A percentile compares a stretch with the other conserved stretches of the same genome.
Evolutionary conservation across 2,888 invertebrate genomes (phyloP).

Genomic region (Habrosyne pyritoides): DNA sequence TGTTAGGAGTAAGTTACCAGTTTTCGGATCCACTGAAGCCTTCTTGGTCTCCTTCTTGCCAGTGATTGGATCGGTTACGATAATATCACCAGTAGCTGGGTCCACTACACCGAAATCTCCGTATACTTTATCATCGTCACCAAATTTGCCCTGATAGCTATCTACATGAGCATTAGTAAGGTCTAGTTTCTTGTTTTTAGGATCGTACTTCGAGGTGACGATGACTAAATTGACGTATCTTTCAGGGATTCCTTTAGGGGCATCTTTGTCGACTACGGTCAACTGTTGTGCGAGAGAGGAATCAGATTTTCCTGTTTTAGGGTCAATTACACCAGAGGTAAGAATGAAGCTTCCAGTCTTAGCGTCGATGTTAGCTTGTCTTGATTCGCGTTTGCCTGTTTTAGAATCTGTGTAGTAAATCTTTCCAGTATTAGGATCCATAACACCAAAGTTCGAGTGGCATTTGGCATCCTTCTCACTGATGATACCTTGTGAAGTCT

Average conservation of each 20-base stretch:
- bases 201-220: constrained; percentile 84
- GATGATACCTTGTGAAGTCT: constrained; percentile 80
- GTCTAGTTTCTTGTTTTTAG: constrained; percentile 78
- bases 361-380: constrained; percentile 83
- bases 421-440: constrained; percentile 84
- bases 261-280: constrained; percentile 73
- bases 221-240: constrained; percentile 78
- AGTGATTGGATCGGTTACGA: constrained; percentile 83
- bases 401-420: constrained; percentile 82
- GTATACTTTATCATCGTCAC: constrained; percentile 80
- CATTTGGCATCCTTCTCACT: constrained; percentile 89
- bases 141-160: constrained; percentile 65
- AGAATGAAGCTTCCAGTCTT: constrained; percentile 83
- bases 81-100: constrained; percentile 82
- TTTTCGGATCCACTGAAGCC: constrained; percentile 85
- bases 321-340: constrained; percentile 84
- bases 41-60: constrained; percentile 86
- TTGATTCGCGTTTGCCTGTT: constrained; percentile 85
- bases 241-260: constrained; percentile 73
- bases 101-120: constrained; percentile 84
- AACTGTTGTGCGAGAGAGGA: constrained; percentile 85
- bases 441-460: constrained; percentile 85
- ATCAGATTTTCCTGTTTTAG: constrained; percentile 85
- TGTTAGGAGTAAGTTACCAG: constrained; percentile 83
- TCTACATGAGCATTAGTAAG: constrained; percentile 78